These are phyloP conservation scores for Drosophila atroscutellata DNA, from an alignment of 2,888 invertebrate species.

Conservation along the genomic window DNA sequence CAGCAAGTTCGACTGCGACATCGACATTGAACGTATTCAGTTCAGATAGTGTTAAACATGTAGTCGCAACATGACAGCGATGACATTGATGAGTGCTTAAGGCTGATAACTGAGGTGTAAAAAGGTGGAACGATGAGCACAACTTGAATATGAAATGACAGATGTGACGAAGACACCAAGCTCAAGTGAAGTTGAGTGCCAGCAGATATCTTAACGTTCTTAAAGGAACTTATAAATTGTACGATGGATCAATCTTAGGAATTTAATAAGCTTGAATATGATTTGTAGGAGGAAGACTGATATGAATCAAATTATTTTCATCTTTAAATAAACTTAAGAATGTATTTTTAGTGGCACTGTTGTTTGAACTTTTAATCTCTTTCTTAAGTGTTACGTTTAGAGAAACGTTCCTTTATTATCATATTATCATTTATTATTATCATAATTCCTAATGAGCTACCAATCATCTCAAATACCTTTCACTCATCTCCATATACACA, in stretches of 20 bases:
- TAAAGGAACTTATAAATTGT: neutral
- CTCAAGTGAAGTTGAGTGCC: neutral
- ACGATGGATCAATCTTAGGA: neutral
- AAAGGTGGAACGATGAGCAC: constrained; percentile 15
- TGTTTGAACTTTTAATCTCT: neutral
- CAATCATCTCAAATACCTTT: constrained; percentile 13
- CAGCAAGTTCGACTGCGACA: constrained; percentile 9
- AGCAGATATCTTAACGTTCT: neutral
- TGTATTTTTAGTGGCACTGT: neutral
- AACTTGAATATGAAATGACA: constrained; percentile 19
- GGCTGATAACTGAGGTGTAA: constrained; percentile 41
- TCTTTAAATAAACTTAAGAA: too few relatives aligned
- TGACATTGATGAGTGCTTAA: constrained; percentile 56
- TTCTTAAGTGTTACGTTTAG: neutral
- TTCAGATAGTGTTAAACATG: constrained; percentile 45
- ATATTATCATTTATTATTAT: neutral
- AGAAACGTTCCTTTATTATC: neutral
- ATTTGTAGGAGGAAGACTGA: neutral
- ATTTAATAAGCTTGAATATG: too few relatives aligned
- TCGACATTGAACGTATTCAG: constrained; percentile 33
- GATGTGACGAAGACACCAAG: constrained; percentile 1
- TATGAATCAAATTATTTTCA: neutral
- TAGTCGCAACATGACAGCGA: constrained; percentile 28
- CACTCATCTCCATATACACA: neutral
- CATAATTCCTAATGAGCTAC: constrained; percentile 11